Evolutionary conservation across 2,888 invertebrate species (phyloP).

Genomic region (Serrognathus titanus): DNA sequence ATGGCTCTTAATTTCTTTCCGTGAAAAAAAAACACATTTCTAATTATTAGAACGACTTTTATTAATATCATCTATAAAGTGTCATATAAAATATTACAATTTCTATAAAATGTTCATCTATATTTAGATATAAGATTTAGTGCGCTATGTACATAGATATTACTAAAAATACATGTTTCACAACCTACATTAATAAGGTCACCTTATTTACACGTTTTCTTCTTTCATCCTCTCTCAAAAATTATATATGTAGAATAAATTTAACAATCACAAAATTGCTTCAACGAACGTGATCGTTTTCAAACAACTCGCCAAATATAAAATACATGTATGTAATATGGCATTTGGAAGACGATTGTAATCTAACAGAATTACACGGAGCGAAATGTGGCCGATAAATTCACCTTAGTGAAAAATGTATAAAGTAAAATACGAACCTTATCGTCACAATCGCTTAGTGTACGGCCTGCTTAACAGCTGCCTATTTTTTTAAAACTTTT

Average conservation of each 20-base stretch:
- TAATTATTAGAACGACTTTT: conserved; percentile 18
- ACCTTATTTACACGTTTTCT: conserved; percentile 25
- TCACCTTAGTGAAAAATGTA: no score
- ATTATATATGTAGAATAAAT: no score
- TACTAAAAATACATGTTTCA: conserved; percentile 23
- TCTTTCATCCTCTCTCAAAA: no score
- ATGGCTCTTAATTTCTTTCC: not conserved
- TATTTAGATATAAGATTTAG: not conserved
- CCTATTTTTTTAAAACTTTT: not conserved
- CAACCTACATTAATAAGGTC: conserved; percentile 34
- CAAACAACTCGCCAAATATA: no score
- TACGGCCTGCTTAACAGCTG: no score
- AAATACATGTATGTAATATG: no score
- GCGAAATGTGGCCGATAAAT: no score
- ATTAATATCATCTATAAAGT: conserved; percentile 40
- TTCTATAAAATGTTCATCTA: conserved; percentile 33
- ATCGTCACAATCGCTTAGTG: no score
- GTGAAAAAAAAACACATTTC: not conserved
- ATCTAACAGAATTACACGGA: not conserved
- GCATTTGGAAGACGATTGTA: no score
- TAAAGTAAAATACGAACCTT: no score
- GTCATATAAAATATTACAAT: conserved; percentile 41
- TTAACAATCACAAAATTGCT: no score
- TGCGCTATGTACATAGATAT: not conserved
- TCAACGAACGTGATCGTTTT: no score